A percentile compares a stretch with the other conserved stretches of the same genome.
Evolutionary conservation across 2,113 vertebrate species (phyloP).

Genomic region (Mastomys natalensis): DNA sequence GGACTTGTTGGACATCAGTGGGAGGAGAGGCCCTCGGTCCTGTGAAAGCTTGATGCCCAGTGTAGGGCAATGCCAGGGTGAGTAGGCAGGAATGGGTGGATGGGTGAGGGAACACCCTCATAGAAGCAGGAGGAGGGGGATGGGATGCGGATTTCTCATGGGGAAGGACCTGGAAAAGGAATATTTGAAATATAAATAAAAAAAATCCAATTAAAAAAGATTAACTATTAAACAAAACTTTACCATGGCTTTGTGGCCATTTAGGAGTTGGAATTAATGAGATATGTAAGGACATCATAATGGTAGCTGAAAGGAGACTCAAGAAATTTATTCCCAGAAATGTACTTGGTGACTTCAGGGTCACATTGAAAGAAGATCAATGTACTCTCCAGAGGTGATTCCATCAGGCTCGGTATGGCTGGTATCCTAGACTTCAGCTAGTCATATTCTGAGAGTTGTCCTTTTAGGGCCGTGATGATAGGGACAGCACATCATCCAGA

Average conservation of each 20-base stretch:
- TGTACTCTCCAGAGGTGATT: accelerated
- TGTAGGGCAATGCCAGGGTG: no score
- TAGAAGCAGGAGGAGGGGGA: no score
- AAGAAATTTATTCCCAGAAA: background rate
- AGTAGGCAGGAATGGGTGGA: no score
- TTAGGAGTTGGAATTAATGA: background rate
- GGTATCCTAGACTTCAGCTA: background rate
- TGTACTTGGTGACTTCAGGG: background rate
- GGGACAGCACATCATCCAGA: accelerated
- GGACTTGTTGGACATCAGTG: no score
- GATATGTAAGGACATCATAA: background rate
- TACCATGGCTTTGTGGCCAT: background rate
- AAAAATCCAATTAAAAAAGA: no score
- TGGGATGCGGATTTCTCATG: no score
- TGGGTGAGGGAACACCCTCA: no score
- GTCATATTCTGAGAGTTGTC: accelerated
- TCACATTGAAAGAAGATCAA: background rate
- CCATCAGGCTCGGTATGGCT: background rate
- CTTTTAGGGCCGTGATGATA: no score
- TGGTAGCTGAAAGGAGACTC: background rate
- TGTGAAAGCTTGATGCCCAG: no score
- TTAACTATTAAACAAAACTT: background rate
- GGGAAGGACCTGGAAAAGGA: no score
- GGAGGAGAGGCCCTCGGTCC: no score
- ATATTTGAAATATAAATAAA: no score